A percentile compares a stretch with the other conserved stretches of the same genome.
These are phyloP conservation scores for Araneus ventricosus DNA, from an alignment of 1,140 invertebrate species.

Conservation along the genomic window DNA sequence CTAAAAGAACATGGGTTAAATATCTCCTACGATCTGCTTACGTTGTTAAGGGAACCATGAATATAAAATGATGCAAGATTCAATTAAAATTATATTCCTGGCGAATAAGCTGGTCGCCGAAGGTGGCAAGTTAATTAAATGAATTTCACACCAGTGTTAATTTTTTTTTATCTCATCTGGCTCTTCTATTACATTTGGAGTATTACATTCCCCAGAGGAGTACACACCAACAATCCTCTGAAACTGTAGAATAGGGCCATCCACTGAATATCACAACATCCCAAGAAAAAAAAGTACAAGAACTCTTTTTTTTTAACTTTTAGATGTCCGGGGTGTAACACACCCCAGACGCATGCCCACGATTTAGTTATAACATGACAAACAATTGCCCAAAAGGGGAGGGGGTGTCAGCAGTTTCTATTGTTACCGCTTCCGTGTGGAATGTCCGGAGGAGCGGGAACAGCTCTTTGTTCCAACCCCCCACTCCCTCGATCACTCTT, in stretches of 20 bases:
- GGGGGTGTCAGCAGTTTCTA: not conserved
- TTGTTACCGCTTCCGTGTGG: not conserved
- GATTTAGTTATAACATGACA: not conserved
- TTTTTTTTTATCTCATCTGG: not conserved
- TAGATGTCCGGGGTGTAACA: not conserved
- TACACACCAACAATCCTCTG: not conserved
- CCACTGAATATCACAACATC: not conserved
- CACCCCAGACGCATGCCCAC: not conserved
- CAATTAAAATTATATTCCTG: too few relatives aligned
- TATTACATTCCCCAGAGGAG: too few relatives aligned
- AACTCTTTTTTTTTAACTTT: not conserved
- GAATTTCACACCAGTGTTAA: too few relatives aligned
- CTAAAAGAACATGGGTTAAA: too few relatives aligned
- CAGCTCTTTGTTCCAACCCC: constrained; percentile 3
- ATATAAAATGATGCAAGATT: too few relatives aligned
- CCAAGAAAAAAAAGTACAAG: not conserved
- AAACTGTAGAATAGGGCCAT: not conserved
- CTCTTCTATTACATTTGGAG: too few relatives aligned
- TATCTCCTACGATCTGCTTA: too few relatives aligned
- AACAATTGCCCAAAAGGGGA: not conserved
- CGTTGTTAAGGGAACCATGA: too few relatives aligned
- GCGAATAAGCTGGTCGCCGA: too few relatives aligned
- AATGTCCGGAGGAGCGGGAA: constrained; percentile 11
- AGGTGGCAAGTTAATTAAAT: too few relatives aligned
- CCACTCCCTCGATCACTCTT: not conserved